phyloP scores from a whole-genome alignment of 2,888 invertebrate genomes.

The Cheilosia variabilis region DNA sequence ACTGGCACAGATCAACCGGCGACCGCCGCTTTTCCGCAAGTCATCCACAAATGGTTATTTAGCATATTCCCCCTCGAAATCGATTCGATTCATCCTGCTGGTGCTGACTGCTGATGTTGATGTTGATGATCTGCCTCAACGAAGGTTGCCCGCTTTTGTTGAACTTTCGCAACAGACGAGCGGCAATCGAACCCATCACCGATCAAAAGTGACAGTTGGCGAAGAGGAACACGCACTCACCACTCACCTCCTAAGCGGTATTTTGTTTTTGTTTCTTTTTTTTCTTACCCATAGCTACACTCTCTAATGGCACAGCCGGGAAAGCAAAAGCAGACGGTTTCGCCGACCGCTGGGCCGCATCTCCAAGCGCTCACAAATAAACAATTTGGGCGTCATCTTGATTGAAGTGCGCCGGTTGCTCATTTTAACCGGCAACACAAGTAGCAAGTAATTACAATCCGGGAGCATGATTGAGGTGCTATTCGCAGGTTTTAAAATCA shows the following conservation, averaged over 20 bases:
- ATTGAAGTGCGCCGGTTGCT: conserved; percentile 69
- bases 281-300: conserved; percentile 10
- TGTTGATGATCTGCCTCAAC: conserved; percentile 53
- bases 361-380: conserved; percentile 21
- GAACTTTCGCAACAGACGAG: conserved; percentile 68
- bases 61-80: conserved; percentile 70
- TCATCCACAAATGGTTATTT: conserved; percentile 77
- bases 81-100: conserved; percentile 62
- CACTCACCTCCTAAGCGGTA: conserved; percentile 53
- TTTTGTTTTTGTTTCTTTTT: conserved; percentile 3
- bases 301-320: conserved; percentile 46
- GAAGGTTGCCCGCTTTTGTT: conserved; percentile 66
- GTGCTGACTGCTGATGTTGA: conserved; percentile 2
- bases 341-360: background rate
- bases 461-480: conserved; percentile 74
- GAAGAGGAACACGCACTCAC: conserved; percentile 51
- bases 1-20: conserved; percentile 14
- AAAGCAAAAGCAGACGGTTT: conserved; percentile 16
- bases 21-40: conserved; percentile 65
- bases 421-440: conserved; percentile 76
- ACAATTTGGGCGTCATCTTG: conserved; percentile 68
- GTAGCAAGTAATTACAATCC: conserved; percentile 78
- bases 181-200: conserved; percentile 47
- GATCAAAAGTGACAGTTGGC: conserved; percentile 71
- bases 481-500: conserved; percentile 65